Evolutionary conservation across 92 coral and sea anemone genomes (phyloP).

Genomic region (Porites evermanni): DNA sequence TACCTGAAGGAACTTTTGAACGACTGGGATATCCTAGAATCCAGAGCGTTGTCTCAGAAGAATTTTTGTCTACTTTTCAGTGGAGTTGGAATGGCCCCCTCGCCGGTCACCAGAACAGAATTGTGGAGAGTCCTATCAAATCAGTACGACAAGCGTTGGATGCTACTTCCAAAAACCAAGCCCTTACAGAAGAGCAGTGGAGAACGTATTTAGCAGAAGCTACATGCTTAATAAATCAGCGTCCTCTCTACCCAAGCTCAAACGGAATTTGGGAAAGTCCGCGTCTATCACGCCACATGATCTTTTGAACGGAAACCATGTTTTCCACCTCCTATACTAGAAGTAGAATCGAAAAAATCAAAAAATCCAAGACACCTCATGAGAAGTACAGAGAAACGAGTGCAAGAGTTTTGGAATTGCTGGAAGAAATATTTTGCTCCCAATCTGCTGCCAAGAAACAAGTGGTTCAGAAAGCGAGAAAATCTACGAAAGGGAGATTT

Average conservation of each 20-base stretch:
- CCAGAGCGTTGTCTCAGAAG: no score
- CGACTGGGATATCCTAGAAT: no score
- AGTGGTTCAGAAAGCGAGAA: conserved; percentile 24
- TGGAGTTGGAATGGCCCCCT: no score
- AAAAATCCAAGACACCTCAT: no score
- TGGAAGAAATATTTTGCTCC: no score
- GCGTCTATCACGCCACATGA: no score
- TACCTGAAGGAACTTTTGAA: no score
- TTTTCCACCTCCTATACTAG: no score
- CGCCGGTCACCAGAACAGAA: not conserved
- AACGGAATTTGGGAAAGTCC: not conserved
- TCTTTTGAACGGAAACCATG: no score
- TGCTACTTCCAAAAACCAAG: conserved; percentile 31
- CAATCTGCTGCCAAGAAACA: conserved; percentile 44
- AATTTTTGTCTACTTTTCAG: no score
- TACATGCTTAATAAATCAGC: no score
- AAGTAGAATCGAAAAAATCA: no score
- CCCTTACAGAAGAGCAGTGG: conserved; percentile 72
- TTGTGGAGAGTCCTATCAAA: conserved; percentile 58
- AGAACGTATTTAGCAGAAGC: conserved; percentile 27
- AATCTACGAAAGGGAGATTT: conserved; percentile 18
- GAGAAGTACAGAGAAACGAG: conserved; percentile 36
- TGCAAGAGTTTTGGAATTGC: conserved; percentile 6
- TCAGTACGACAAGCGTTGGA: conserved; percentile 10
- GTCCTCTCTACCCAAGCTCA: not conserved